Base-by-base conservation (phyloP, 1,140 invertebrate genomes). In the Brachionus manjavacas region DNA sequence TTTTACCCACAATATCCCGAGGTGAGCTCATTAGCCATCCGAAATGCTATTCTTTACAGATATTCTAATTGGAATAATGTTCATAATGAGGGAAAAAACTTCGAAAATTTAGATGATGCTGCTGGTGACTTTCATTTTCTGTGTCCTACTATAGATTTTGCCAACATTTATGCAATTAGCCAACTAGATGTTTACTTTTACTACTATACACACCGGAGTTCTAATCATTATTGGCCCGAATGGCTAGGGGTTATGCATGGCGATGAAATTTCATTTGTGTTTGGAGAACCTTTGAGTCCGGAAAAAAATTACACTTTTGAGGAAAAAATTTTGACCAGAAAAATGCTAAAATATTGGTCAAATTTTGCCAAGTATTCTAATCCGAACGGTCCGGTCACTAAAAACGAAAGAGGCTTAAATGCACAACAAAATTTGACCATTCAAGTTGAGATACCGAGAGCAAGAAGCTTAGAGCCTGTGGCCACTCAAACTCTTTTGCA, bases 71-170 rank as follows among this genome's bases (percentile, higher is more conserved):
- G 60, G 72, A 35, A 81, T 43, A 81, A 81, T 81, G 79, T 81
- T 60, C 79, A 81, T 16, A 81, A 81, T 81, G 79, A 64, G 2
- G 39, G 11, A 43, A 64, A 60, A 81, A 81, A 81, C 23, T 81
- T 81, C 20, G 64, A 81, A 81, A 66, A 81, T 81, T 68, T 81
- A 0, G 68, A 84, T 14, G 60, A 66, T 55, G 49, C 70, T 12
- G 83, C 60, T n/a, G 96, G 96, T 2, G 97, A 99, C 89, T 96
- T 95, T 88, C 94, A 97, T 86, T 98, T 98, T 89, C 95, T 95
- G 0, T 99, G 97, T 90, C 93, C 94, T 87, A 94, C 97, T 39
- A 96, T 97, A 88, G 94, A 97, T 87, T 95, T 96, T 87, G 95
- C 95, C 1, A 92, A 94, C 86, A 91, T 93, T 23, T 97, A 97